These are phyloP conservation scores for Marcusenius ussheri DNA, from an alignment of 2,113 vertebrate species.

Conservation along the genomic window DNA sequence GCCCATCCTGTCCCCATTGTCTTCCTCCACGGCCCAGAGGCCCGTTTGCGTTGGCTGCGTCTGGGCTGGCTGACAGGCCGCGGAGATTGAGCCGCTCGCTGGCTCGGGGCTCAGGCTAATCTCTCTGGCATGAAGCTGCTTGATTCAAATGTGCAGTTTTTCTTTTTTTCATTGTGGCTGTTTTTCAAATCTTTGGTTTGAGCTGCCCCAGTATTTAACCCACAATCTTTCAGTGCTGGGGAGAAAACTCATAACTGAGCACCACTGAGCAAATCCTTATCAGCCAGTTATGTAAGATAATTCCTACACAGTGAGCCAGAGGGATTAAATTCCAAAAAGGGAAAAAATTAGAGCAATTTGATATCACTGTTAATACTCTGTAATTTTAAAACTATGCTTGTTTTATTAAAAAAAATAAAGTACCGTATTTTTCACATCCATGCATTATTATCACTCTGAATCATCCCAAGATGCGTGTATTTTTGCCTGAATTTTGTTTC, in stretches of 20 bases:
- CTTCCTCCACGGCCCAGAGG: not conserved
- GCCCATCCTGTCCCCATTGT: not conserved
- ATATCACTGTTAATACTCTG: not conserved
- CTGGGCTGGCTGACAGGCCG: not conserved
- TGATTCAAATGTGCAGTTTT: not conserved
- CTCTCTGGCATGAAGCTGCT: not conserved
- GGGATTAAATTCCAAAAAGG: not conserved
- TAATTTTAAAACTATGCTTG: not conserved
- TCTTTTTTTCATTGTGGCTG: not conserved
- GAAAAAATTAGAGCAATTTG: not conserved
- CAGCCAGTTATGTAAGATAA: not conserved
- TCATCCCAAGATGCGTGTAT: not conserved
- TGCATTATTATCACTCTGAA: not conserved
- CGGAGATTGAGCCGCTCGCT: not conserved
- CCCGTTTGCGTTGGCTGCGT: not conserved
- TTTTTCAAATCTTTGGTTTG: slow-evolving; percentile 4
- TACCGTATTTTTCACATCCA: not conserved
- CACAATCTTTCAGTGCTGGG: not conserved
- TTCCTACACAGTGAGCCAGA: not conserved
- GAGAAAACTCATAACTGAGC: not conserved
- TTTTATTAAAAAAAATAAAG: not conserved
- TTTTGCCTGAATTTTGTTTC: slow-evolving; percentile 11
- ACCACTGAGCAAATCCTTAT: not conserved
- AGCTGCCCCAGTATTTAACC: not conserved
- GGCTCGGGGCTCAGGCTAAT: not conserved